Evolutionary conservation across 1,140 invertebrate genomes (phyloP), one percentile per base, ranked within the genome.

Genomic region (Diprion similis): DNA sequence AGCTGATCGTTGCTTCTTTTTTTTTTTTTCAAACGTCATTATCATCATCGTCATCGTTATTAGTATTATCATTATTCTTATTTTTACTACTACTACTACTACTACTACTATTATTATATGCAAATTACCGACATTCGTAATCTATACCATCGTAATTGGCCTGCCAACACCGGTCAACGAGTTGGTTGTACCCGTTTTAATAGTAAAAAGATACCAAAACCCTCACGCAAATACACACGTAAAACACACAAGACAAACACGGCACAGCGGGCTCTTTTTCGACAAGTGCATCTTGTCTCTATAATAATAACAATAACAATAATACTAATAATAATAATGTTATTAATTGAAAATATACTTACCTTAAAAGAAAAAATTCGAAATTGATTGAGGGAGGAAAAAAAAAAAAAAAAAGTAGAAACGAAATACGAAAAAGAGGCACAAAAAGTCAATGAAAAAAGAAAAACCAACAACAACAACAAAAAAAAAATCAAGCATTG

Each of bases 21-120:
- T 72, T 74, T 74, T 65, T 66, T 75, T 75, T 73, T 73, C n/a
- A n/a, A n/a, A n/a, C n/a, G n/a, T n/a, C n/a, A n/a, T n/a, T 45
- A 47, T 46, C 71, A 75, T 71, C 73, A 71, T 76, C 72, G 69
- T 48, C 68, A 47, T 15, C 45, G 46, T 18, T 65, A 68, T 46
- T 48, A 65, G 59, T 77, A 74, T 71, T 78, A 77, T 24, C 11
- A 65, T 64, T 78, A 70, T 15, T 76, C 59, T 8, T 75, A 69
- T 37, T n/a, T n/a, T n/a, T 74, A 76, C 13, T 75, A 78, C n/a
- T 78, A 71, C 6, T 37, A 6, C 6, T 37, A 37, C n/a, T n/a
- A n/a, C n/a, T 74, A 76, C 13, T 75, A 78, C n/a, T 78, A 71
- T 37, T 37, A 6, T 37, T 37, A 37, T 6, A 6, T 37, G 24